Conservation (phyloP, 2,113 vertebrate genomes). For the Calidris pygmaea region DNA sequence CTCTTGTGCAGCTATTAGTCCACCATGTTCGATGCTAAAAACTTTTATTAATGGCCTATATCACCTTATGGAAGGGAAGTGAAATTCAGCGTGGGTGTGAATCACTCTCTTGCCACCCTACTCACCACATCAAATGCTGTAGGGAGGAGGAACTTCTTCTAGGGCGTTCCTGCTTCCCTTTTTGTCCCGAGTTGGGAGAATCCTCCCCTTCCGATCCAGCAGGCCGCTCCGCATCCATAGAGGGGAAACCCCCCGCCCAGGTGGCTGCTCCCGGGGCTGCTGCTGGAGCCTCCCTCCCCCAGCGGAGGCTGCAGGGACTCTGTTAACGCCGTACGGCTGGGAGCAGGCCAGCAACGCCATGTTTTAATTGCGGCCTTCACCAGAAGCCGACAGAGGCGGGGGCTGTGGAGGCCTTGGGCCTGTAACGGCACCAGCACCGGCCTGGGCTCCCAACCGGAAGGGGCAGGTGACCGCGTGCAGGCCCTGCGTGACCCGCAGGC, state of each 20-base stretch:
- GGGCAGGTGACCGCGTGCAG: fast-evolving
- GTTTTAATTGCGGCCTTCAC: background rate
- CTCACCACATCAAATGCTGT: background rate
- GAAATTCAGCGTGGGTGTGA: background rate
- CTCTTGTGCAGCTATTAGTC: background rate
- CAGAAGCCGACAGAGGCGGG: background rate
- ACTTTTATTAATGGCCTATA: fast-evolving
- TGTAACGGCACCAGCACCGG: background rate
- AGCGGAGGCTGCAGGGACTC: fast-evolving
- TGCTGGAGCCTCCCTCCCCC: background rate
- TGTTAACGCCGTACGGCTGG: background rate
- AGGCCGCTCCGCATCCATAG: background rate
- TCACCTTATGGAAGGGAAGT: background rate
- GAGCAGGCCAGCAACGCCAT: background rate
- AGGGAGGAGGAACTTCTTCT: background rate
- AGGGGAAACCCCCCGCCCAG: fast-evolving
- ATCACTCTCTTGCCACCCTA: background rate
- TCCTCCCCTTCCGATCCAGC: background rate
- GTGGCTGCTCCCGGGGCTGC: background rate
- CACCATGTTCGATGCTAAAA: background rate
- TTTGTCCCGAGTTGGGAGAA: background rate
- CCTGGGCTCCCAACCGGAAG: background rate
- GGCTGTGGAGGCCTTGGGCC: background rate
- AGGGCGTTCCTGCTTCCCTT: background rate
- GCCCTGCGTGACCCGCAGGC: too few relatives aligned